Evolutionary conservation across 2,888 invertebrate species (phyloP).

Genomic region (Hydroisotoma schaefferi): DNA sequence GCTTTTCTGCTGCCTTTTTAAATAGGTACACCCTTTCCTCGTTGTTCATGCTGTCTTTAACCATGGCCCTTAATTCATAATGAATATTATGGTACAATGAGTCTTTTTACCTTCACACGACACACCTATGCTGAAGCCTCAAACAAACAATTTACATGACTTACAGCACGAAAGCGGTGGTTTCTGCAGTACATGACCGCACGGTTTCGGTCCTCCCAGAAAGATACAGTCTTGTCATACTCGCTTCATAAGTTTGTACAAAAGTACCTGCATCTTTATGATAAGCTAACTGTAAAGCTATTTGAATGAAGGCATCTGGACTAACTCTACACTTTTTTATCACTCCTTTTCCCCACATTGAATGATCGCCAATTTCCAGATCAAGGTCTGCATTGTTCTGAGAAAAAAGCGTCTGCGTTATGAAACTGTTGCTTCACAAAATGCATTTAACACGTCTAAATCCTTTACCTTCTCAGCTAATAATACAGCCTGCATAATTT

Average conservation of each 20-base stretch:
- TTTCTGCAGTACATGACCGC: slow-evolving; percentile 53
- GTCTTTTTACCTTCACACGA: not conserved
- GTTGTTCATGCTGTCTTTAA: slow-evolving; percentile 49
- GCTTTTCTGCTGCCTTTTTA: slow-evolving; percentile 51
- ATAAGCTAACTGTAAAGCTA: slow-evolving; percentile 55
- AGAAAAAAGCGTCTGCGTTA: slow-evolving; percentile 7
- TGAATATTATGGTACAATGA: not conserved
- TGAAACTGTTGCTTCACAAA: not conserved
- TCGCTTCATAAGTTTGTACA: slow-evolving; percentile 56
- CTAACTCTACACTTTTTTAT: slow-evolving; percentile 56
- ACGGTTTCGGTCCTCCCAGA: slow-evolving; percentile 56
- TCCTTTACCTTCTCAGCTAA: slow-evolving; percentile 48
- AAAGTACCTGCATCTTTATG: slow-evolving; percentile 53
- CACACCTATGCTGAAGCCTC: not conserved
- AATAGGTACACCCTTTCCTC: slow-evolving; percentile 52
- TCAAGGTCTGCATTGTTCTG: slow-evolving; percentile 55
- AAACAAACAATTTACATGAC: slow-evolving; percentile 12
- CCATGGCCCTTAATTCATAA: slow-evolving; percentile 51
- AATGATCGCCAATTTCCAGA: slow-evolving; percentile 53
- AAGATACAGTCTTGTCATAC: slow-evolving; percentile 55
- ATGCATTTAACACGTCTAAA: slow-evolving; percentile 7
- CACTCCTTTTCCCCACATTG: slow-evolving; percentile 55
- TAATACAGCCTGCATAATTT: slow-evolving; percentile 49
- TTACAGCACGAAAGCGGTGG: slow-evolving; percentile 53
- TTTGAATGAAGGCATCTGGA: slow-evolving; percentile 57